Evolutionary conservation across 2,888 invertebrate genomes (phyloP).

Genomic region (Platynereis dumerilii): DNA sequence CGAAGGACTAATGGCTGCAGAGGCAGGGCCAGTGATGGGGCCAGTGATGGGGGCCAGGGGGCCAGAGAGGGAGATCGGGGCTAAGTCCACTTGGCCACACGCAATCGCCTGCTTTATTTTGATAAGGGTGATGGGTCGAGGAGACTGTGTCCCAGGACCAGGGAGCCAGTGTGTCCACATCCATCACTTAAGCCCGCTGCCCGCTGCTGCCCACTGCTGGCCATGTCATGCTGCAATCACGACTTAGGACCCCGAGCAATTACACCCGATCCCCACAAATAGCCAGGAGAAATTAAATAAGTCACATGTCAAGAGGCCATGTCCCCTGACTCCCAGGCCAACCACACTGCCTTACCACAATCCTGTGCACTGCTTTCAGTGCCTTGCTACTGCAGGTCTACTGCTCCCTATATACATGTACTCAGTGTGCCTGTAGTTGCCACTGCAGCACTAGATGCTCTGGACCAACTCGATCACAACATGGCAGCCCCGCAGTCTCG

Average conservation of each 20-base stretch:
- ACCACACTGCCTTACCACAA: no score
- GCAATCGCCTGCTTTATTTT: constrained; percentile 7
- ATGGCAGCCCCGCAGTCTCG: no score
- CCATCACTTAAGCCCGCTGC: constrained; percentile 3
- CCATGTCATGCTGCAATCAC: constrained; percentile 7
- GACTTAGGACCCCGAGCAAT: constrained; percentile 5
- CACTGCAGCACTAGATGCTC: no score
- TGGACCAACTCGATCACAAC: no score
- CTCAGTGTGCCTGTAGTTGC: no score
- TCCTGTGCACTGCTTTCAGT: constrained; percentile 13
- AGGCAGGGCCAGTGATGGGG: no score
- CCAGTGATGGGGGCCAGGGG: no score
- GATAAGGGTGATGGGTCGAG: constrained; percentile 9
- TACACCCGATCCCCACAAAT: constrained; percentile 1
- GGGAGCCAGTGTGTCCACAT: constrained; percentile 1
- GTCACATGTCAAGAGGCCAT: constrained; percentile 7
- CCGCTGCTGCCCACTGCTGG: not conserved
- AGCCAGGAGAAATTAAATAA: constrained; percentile 3
- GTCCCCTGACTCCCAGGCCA: constrained; percentile 15
- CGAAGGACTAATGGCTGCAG: no score
- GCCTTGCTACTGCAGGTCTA: constrained; percentile 5
- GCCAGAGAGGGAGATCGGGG: no score
- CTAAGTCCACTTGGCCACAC: not conserved
- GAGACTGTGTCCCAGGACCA: not conserved
- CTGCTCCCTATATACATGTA: no score